Evolutionary conservation across 2,113 vertebrate genomes (phyloP).

Genomic region (Saguinus midas): DNA sequence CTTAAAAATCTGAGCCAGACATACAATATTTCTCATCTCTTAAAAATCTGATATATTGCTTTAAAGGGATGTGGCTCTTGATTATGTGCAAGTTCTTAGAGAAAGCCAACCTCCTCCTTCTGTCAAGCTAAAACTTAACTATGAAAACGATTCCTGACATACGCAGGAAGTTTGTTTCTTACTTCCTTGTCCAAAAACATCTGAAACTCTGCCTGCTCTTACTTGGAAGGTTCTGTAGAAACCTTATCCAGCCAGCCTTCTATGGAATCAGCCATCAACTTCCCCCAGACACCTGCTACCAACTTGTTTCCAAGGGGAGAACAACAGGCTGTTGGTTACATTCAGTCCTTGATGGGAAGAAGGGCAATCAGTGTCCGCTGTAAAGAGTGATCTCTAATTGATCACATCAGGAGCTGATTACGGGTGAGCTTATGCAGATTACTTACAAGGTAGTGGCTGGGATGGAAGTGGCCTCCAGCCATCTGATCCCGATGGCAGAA

Average conservation of each 20-base stretch:
- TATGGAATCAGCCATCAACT: neutral
- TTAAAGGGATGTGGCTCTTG: neutral
- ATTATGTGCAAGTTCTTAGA: neutral
- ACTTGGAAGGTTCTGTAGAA: neutral
- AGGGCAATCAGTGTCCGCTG: neutral
- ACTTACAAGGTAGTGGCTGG: neutral
- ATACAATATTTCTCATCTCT: neutral
- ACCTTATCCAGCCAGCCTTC: neutral
- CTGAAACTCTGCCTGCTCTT: neutral
- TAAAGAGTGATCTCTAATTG: neutral
- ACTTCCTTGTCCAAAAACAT: neutral
- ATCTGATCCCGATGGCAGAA: neutral
- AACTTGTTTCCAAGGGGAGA: neutral
- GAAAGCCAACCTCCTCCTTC: neutral
- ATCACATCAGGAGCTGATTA: neutral
- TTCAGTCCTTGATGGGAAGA: neutral
- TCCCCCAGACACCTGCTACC: constrained; percentile 35
- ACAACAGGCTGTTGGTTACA: neutral
- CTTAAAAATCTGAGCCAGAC: neutral
- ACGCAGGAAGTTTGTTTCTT: neutral
- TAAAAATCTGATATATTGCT: neutral
- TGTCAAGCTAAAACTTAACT: neutral
- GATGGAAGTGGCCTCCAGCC: neutral
- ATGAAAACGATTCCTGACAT: neutral
- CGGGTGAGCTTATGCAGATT: too few relatives aligned